Percentiles rank a stretch among this genome's conserved stretches.
phyloP scores from a whole-genome alignment of 1,140 invertebrate genomes.

The Drosophila grimshawi region DNA sequence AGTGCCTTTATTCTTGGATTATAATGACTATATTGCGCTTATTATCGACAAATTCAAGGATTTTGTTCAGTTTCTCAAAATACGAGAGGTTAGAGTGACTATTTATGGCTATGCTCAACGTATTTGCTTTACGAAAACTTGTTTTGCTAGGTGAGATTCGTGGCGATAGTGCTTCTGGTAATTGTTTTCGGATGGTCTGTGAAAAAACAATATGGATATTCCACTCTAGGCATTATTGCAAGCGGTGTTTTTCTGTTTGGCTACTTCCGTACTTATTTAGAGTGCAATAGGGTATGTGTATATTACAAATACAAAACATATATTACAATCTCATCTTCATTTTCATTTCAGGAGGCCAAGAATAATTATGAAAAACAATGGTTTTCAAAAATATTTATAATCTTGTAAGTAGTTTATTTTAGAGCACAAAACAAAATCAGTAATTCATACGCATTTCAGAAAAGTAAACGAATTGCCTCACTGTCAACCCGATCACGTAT shows the following conservation, averaged over 20 bases:
- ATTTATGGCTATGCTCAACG: conserved; percentile 1
- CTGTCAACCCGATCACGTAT: conserved; percentile 71
- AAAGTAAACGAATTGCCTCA: conserved; percentile 58
- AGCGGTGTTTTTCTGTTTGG: conserved; percentile 57
- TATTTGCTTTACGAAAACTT: neutral
- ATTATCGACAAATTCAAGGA: conserved; percentile 64
- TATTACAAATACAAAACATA: neutral
- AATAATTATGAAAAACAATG: conserved; percentile 15
- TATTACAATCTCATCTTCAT: neutral
- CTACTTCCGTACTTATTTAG: conserved; percentile 72
- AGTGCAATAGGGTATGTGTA: conserved; percentile 71
- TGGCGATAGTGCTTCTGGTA: conserved; percentile 38
- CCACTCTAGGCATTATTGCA: conserved; percentile 43
- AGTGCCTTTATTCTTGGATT: conserved; percentile 21
- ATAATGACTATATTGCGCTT: conserved; percentile 32
- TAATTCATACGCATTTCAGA: conserved; percentile 35
- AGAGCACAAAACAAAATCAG: neutral
- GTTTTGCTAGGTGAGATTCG: conserved; percentile 59
- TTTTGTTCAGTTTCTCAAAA: conserved; percentile 43
- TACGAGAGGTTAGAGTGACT: conserved; percentile 60
- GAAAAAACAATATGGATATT: conserved; percentile 45
- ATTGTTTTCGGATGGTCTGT: conserved; percentile 47
- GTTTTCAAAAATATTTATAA: conserved; percentile 18
- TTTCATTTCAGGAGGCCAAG: conserved; percentile 17
- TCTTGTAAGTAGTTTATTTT: conserved; percentile 34